phyloP scores from a whole-genome alignment of 2,797 vertebrate genomes.

The Rhyacichthys aspro region DNA sequence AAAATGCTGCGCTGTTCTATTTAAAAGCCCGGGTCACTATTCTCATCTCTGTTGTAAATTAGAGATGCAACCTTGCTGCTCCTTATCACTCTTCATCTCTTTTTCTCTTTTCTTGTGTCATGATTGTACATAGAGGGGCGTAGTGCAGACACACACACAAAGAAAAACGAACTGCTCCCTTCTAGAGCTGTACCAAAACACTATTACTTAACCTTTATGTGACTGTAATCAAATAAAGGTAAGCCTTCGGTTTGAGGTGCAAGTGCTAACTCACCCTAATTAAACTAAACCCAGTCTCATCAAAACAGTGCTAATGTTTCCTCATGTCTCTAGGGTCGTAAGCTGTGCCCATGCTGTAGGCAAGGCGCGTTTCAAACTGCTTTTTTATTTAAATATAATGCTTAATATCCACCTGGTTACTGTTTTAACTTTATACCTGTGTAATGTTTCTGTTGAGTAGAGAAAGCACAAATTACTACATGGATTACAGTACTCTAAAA shows the following conservation, averaged over 20 bases:
- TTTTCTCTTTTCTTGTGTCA: slow-evolving; percentile 33
- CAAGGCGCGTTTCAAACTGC: not conserved
- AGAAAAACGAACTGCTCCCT: slow-evolving; percentile 28
- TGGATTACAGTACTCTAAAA: no score
- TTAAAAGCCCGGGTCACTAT: slow-evolving; percentile 72
- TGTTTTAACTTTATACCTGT: no score
- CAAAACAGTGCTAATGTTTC: slow-evolving; percentile 32
- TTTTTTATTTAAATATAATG: slow-evolving; percentile 14
- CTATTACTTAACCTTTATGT: slow-evolving; percentile 54
- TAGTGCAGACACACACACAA: slow-evolving; percentile 30
- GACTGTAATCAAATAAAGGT: slow-evolving; percentile 57
- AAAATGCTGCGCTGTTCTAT: slow-evolving; percentile 67
- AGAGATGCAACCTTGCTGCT: slow-evolving; percentile 63
- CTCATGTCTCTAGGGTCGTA: slow-evolving; percentile 24
- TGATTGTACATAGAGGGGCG: slow-evolving; percentile 44
- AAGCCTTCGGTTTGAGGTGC: slow-evolving; percentile 31
- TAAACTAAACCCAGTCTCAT: slow-evolving; percentile 39
- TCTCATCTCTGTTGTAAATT: slow-evolving; percentile 74
- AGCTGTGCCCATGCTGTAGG: slow-evolving; percentile 17
- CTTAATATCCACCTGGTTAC: not conserved
- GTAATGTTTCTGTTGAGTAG: not conserved
- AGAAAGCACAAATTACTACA: no score
- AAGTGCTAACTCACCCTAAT: slow-evolving; percentile 40
- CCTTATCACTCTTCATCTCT: slow-evolving; percentile 31
- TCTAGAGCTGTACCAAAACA: slow-evolving; percentile 29